A percentile compares a stretch with the other conserved stretches of the same genome.
Conservation (phyloP, 2,888 invertebrate species). For the Tiliacea aurago region DNA sequence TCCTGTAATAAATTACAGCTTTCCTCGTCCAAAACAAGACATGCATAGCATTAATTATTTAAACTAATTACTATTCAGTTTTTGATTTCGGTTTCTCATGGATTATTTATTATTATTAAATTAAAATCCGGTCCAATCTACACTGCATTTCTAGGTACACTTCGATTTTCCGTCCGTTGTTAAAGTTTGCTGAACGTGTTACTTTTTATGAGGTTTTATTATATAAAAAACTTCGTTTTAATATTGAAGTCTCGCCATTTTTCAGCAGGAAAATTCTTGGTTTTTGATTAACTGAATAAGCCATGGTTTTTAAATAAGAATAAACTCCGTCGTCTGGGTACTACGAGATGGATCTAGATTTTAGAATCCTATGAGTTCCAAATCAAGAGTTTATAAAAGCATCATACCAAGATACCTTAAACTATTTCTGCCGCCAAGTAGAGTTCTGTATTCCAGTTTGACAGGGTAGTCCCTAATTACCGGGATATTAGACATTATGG, state of each 20-base stretch:
- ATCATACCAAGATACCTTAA: not conserved
- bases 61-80: constrained; percentile 41
- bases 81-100: constrained; percentile 53
- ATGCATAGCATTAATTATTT: constrained; percentile 32
- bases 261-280: not conserved
- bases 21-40: constrained; percentile 19
- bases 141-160: constrained; percentile 22
- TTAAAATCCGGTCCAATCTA: constrained; percentile 29
- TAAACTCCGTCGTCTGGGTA: not conserved
- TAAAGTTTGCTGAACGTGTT: not conserved
- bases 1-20: not conserved
- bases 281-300: not conserved
- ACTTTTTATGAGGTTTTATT: not conserved
- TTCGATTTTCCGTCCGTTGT: constrained; percentile 9
- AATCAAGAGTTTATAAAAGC: not conserved
- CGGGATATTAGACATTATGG: no score
- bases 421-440: no score
- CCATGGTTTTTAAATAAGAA: not conserved
- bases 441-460: no score
- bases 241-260: not conserved
- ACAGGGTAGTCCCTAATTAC: no score
- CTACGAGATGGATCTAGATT: not conserved
- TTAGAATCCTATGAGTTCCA: not conserved
- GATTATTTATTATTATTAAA: constrained; percentile 53
- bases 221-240: not conserved